phyloP scores from a whole-genome alignment of 2,888 invertebrate genomes.

The Drosophila stalkeri region DNA sequence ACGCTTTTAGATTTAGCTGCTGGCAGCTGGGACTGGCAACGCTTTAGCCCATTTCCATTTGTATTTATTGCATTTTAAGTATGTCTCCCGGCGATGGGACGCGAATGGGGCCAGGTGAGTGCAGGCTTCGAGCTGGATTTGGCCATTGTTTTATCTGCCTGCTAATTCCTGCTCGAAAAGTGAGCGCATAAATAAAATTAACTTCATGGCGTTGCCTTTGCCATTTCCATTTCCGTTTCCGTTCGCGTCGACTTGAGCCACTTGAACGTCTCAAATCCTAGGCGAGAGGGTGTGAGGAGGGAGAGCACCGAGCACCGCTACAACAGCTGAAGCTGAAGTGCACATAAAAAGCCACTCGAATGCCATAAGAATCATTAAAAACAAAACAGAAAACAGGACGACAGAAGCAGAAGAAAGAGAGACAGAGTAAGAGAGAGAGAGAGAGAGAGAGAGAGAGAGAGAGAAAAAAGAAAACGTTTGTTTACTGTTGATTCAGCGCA shows the following conservation, averaged over 20 bases:
- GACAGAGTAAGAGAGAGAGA: neutral
- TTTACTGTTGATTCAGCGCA: constrained; percentile 57
- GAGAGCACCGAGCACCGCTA: constrained; percentile 11
- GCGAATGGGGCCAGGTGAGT: constrained; percentile 34
- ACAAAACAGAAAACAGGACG: constrained; percentile 26
- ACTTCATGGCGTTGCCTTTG: constrained; percentile 73
- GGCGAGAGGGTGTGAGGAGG: neutral
- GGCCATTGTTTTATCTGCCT: constrained; percentile 74
- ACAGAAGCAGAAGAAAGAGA: too few relatives aligned
- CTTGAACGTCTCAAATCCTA: constrained; percentile 24
- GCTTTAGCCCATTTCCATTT: constrained; percentile 25
- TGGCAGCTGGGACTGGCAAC: constrained; percentile 14
- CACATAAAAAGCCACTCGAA: constrained; percentile 75
- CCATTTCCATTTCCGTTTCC: constrained; percentile 77
- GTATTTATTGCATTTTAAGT: constrained; percentile 67
- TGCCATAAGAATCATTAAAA: constrained; percentile 79
- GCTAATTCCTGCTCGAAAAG: constrained; percentile 56
- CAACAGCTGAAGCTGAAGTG: constrained; percentile 62
- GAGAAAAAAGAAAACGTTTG: constrained; percentile 68
- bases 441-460: neutral
- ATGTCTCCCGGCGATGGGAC: constrained; percentile 36
- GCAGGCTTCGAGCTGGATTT: constrained; percentile 16
- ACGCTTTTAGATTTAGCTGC: neutral
- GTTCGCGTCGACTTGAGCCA: constrained; percentile 50
- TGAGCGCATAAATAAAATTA: constrained; percentile 77